These are phyloP conservation scores for Mormyrops boulengeri DNA, from an alignment of 2,797 vertebrate genomes.

Conservation along the genomic window DNA sequence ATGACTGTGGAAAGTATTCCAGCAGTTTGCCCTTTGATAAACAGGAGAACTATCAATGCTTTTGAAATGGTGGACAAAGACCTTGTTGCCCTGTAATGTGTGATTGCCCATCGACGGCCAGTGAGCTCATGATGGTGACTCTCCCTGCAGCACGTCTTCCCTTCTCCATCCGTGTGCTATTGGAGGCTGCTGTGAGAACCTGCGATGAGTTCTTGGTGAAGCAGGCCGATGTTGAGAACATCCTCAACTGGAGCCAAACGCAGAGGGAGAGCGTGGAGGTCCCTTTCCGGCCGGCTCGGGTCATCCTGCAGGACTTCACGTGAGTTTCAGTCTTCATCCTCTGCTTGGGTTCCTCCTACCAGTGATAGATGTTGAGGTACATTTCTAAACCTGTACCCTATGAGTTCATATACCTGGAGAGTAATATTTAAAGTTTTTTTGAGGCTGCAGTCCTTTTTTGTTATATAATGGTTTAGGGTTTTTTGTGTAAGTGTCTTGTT, in stretches of 20 bases:
- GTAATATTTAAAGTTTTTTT: neutral
- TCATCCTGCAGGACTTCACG: slow-evolving; percentile 97
- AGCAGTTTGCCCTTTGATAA: neutral
- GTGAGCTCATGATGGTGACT: neutral
- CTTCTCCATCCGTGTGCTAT: slow-evolving; percentile 84
- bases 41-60: neutral
- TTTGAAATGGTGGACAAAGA: neutral
- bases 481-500: neutral
- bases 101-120: neutral
- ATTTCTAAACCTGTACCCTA: neutral
- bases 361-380: neutral
- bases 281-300: slow-evolving; percentile 86
- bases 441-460: neutral
- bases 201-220: slow-evolving; percentile 93
- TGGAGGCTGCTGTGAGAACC: slow-evolving; percentile 88
- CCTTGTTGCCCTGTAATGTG: neutral
- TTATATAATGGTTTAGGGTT: neutral
- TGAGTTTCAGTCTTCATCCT: slow-evolving; percentile 39
- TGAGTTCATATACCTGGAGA: neutral
- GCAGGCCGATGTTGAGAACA: slow-evolving; percentile 79
- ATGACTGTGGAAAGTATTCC: neutral
- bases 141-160: slow-evolving; percentile 68
- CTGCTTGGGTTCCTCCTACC: neutral
- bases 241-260: slow-evolving; percentile 82
- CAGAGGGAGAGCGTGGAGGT: slow-evolving; percentile 85